These are phyloP conservation scores for Blennius ocellaris DNA, from an alignment of 2,113 vertebrate genomes.

Conservation along the genomic window DNA sequence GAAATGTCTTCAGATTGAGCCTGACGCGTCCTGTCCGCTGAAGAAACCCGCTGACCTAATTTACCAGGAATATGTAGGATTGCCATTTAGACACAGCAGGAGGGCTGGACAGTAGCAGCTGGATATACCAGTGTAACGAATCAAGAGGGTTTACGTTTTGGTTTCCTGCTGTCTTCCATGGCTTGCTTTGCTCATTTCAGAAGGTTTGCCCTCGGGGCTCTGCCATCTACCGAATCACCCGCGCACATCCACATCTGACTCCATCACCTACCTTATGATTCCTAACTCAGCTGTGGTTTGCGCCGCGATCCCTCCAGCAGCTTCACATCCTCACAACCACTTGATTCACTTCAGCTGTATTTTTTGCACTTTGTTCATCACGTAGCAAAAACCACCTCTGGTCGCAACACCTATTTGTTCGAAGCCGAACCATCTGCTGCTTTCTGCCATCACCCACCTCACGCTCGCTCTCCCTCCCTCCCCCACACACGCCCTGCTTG, in stretches of 20 bases:
- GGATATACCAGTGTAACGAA: not conserved
- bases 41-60: slow-evolving; percentile 13
- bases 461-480: slow-evolving; percentile 43
- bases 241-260: slow-evolving; percentile 23
- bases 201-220: slow-evolving; percentile 38
- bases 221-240: slow-evolving; percentile 23
- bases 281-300: slow-evolving; percentile 2
- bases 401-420: slow-evolving; percentile 58
- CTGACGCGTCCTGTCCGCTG: not conserved
- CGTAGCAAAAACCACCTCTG: slow-evolving; percentile 27
- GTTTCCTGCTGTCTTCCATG: slow-evolving; percentile 58
- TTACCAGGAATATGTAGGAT: not conserved
- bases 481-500: slow-evolving; percentile 63
- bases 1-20: slow-evolving; percentile 6
- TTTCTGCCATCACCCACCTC: slow-evolving; percentile 68
- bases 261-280: slow-evolving; percentile 8
- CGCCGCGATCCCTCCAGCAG: not conserved
- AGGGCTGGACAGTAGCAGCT: slow-evolving; percentile 22
- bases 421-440: slow-evolving; percentile 74
- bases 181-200: slow-evolving; percentile 71
- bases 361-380: slow-evolving; percentile 19
- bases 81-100: slow-evolving; percentile 1
- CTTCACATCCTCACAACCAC: slow-evolving; percentile 3
- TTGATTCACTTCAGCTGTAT: not conserved
- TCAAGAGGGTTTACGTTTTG: slow-evolving; percentile 32